A percentile compares a stretch with the other conserved stretches of the same genome.
Evolutionary conservation across 2,888 invertebrate genomes (phyloP).

Genomic region (Orthonychiurus folsomi): DNA sequence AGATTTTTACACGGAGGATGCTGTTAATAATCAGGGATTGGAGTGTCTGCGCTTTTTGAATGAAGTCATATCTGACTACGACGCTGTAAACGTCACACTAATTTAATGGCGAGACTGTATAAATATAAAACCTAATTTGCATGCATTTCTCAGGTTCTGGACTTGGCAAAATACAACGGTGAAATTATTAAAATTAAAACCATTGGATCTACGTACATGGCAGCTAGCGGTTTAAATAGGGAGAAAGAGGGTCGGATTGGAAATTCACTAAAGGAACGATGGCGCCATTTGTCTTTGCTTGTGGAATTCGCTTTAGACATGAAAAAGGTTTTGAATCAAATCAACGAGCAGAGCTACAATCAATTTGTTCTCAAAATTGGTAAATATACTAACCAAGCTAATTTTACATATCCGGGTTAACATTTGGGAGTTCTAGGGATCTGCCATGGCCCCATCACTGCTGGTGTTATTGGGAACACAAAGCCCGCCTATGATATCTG

Average conservation of each 20-base stretch:
- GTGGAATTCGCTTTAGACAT: slow-evolving; percentile 18
- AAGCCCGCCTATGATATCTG: slow-evolving; percentile 19
- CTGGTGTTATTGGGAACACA: slow-evolving; percentile 16
- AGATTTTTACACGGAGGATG: slow-evolving; percentile 17
- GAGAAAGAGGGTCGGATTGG: slow-evolving; percentile 4
- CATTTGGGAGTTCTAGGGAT: slow-evolving; percentile 12
- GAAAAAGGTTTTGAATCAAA: slow-evolving; percentile 12
- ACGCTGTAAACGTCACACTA: slow-evolving; percentile 10
- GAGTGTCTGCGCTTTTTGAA: slow-evolving; percentile 12
- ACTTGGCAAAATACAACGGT: slow-evolving; percentile 8
- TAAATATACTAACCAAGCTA: slow-evolving; percentile 5
- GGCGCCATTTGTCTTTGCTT: slow-evolving; percentile 15
- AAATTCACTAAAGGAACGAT: slow-evolving; percentile 10
- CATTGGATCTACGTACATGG: slow-evolving; percentile 18
- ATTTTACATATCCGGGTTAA: too few relatives aligned
- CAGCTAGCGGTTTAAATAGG: slow-evolving; percentile 9
- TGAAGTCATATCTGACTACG: slow-evolving; percentile 18
- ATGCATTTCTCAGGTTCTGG: slow-evolving; percentile 6
- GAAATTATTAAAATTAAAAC: slow-evolving; percentile 18
- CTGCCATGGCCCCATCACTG: slow-evolving; percentile 17
- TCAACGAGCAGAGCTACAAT: slow-evolving; percentile 14
- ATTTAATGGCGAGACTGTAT: too few relatives aligned
- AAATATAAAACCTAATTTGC: too few relatives aligned
- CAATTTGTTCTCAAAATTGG: slow-evolving; percentile 12
- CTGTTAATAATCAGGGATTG: slow-evolving; percentile 9